A percentile compares a stretch with the other conserved stretches of the same genome.
phyloP scores from a whole-genome alignment of 2,888 invertebrate species.

The Branchipolynoe longqiensis region DNA sequence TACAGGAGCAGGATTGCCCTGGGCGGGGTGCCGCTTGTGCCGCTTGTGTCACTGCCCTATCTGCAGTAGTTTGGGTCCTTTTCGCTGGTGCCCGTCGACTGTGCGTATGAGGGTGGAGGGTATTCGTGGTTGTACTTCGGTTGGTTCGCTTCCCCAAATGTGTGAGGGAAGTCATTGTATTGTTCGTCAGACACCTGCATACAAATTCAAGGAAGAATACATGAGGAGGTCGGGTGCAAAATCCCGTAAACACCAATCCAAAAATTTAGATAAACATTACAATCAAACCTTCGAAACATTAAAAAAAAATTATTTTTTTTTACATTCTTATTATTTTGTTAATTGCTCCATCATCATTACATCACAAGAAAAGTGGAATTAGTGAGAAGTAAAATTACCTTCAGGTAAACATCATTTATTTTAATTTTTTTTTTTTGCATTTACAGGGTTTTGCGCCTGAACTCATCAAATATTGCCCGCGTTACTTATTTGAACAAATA shows the following conservation, averaged over 20 bases:
- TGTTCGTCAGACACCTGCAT: constrained; percentile 18
- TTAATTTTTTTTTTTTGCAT: no score
- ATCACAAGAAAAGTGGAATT: no score
- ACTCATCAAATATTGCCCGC: no score
- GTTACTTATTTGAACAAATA: no score
- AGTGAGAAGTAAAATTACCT: no score
- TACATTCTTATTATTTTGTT: no score
- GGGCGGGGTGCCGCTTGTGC: neutral
- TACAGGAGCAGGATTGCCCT: neutral
- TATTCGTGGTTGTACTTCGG: constrained; percentile 34
- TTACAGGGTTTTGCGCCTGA: no score
- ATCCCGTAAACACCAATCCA: no score
- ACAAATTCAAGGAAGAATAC: neutral
- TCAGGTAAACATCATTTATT: no score
- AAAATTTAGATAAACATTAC: no score
- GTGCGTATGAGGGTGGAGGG: constrained; percentile 37
- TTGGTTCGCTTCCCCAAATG: neutral
- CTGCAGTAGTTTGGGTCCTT: constrained; percentile 50
- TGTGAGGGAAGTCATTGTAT: constrained; percentile 27
- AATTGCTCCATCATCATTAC: no score
- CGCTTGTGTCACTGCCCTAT: neutral
- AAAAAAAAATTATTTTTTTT: neutral
- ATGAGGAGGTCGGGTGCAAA: no score
- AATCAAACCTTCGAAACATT: neutral
- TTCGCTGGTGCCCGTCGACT: neutral